These are phyloP conservation scores for Macroglossus sobrinus DNA, from an alignment of 2,113 vertebrate species.

Conservation along the genomic window DNA sequence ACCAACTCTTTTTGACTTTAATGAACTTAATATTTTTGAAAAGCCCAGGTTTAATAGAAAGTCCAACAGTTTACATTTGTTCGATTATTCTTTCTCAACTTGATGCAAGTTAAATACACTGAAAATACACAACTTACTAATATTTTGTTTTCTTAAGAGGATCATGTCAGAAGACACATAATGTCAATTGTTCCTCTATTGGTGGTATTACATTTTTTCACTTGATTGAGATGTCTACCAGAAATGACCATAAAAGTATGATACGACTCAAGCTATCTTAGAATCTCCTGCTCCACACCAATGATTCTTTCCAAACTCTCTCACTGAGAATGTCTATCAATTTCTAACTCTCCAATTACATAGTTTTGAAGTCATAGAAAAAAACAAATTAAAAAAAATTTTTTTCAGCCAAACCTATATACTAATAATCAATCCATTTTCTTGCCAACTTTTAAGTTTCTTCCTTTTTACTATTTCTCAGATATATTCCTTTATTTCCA, in stretches of 20 bases:
- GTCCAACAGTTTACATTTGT: neutral
- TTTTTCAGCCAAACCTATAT: neutral
- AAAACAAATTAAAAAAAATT: neutral
- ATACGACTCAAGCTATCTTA: neutral
- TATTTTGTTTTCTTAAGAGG: neutral
- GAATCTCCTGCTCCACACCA: neutral
- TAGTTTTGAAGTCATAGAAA: neutral
- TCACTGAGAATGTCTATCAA: neutral
- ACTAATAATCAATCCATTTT: neutral
- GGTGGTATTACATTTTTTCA: neutral
- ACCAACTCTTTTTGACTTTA: neutral
- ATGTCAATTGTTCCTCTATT: neutral
- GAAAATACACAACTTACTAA: neutral
- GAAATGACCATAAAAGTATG: neutral
- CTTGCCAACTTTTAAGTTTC: neutral
- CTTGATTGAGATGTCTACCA: neutral
- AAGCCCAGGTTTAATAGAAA: neutral
- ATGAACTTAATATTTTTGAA: slow-evolving; percentile 6
- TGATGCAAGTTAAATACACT: neutral
- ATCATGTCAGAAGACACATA: neutral
- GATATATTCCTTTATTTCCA: neutral
- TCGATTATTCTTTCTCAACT: neutral
- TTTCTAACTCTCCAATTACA: neutral
- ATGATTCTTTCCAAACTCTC: neutral
- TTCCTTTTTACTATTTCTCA: neutral